Percentiles rank a stretch among this genome's conserved stretches.
phyloP scores from a whole-genome alignment of 1,140 invertebrate genomes.

The Macrobrachium rosenbergii region DNA sequence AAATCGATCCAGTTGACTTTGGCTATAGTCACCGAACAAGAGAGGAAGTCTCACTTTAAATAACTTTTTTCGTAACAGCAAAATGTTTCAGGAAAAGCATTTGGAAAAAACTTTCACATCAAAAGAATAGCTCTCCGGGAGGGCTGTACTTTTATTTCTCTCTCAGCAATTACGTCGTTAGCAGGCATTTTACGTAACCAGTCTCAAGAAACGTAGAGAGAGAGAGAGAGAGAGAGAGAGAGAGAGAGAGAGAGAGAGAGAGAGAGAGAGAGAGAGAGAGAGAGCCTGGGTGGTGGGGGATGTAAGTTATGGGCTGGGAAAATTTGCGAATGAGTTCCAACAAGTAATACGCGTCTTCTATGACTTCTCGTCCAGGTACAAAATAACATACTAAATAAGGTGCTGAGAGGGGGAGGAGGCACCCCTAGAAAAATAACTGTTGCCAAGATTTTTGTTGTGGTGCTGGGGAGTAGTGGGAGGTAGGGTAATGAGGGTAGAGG shows the following conservation, averaged over 20 bases:
- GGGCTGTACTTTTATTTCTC: too few relatives aligned
- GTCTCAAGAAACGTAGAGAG: background rate
- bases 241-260: background rate
- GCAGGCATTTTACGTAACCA: background rate
- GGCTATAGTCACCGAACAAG: too few relatives aligned
- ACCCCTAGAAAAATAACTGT: background rate
- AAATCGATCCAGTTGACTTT: too few relatives aligned
- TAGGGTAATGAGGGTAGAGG: background rate
- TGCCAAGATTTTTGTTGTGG: slow-evolving; percentile 46
- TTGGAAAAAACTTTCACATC: too few relatives aligned
- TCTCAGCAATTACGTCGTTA: background rate
- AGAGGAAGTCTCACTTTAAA: too few relatives aligned
- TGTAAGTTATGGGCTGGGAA: too few relatives aligned
- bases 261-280: slow-evolving; percentile 24
- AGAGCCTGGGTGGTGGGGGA: background rate
- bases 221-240: slow-evolving; percentile 8
- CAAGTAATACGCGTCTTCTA: too few relatives aligned
- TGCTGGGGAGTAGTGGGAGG: background rate
- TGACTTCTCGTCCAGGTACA: too few relatives aligned
- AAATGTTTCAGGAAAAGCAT: too few relatives aligned
- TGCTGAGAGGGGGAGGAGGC: background rate
- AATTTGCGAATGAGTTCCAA: too few relatives aligned
- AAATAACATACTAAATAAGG: background rate
- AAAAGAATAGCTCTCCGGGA: too few relatives aligned
- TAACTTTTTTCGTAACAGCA: too few relatives aligned